Evolutionary conservation across 92 coral and sea anemone genomes (phyloP).

Genomic region (Porites rus): DNA sequence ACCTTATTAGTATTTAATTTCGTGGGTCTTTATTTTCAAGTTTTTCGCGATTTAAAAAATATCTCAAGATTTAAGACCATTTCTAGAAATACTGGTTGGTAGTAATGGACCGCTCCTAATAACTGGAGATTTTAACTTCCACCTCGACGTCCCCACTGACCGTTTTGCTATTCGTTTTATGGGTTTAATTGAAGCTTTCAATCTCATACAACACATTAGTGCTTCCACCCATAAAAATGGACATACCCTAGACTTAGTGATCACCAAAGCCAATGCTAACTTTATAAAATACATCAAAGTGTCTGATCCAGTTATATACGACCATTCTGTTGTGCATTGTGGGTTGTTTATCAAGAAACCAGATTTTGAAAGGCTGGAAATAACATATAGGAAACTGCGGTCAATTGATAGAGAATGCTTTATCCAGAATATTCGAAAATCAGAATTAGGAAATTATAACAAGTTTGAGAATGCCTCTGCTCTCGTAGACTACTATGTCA

Average conservation of each 20-base stretch:
- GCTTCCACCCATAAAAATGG: too few relatives aligned
- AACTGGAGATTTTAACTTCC: background rate
- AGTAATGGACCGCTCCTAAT: background rate
- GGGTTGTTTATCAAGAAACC: slow-evolving; percentile 35
- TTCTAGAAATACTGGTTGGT: too few relatives aligned
- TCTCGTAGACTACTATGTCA: slow-evolving; percentile 24
- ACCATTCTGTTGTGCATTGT: too few relatives aligned
- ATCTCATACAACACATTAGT: slow-evolving; percentile 22
- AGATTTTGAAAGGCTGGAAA: slow-evolving; percentile 11
- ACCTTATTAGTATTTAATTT: too few relatives aligned
- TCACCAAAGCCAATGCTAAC: slow-evolving; percentile 41
- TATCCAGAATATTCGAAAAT: slow-evolving; percentile 29
- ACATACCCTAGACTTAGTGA: slow-evolving; percentile 18
- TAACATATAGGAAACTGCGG: slow-evolving; percentile 20
- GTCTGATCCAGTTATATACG: slow-evolving; percentile 19
- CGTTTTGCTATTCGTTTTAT: background rate
- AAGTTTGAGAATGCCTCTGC: background rate
- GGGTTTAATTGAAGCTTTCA: slow-evolving; percentile 2
- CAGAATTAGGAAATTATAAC: background rate
- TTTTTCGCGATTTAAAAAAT: too few relatives aligned
- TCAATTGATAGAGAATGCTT: slow-evolving; percentile 17
- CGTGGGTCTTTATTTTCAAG: too few relatives aligned
- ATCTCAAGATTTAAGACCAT: too few relatives aligned
- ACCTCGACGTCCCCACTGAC: background rate
- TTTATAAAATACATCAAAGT: slow-evolving; percentile 26